phyloP scores from a whole-genome alignment of 2,888 invertebrate genomes.

The Falcaria lacertinaria region DNA sequence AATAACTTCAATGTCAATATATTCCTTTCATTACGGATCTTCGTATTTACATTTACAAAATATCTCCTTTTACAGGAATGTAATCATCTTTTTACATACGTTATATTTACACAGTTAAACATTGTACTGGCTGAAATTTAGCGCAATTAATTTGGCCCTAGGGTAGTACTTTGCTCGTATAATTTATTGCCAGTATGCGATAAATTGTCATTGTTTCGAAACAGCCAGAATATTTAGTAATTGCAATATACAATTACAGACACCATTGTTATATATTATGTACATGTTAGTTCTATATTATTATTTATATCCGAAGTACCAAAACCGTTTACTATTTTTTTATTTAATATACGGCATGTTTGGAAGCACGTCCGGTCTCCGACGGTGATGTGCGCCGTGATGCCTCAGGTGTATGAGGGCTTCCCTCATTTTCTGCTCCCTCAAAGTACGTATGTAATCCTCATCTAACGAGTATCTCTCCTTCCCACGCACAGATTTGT shows the following conservation, averaged over 20 bases:
- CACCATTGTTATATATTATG: too few species aligned
- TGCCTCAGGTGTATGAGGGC: conserved; percentile 69
- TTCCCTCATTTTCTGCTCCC: conserved; percentile 67
- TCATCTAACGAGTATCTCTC: conserved; percentile 56
- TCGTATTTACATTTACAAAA: not conserved
- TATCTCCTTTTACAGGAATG: not conserved
- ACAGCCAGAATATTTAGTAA: too few species aligned
- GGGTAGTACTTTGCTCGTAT: too few species aligned
- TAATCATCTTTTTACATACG: conserved; percentile 56
- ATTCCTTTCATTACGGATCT: not conserved
- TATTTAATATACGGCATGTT: conserved; percentile 68
- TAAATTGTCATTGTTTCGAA: too few species aligned
- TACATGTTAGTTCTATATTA: too few species aligned
- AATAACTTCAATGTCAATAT: conserved; percentile 14
- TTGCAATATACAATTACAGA: too few species aligned
- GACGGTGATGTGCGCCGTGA: conserved; percentile 63
- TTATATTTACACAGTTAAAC: conserved; percentile 31
- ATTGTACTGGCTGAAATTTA: conserved; percentile 8
- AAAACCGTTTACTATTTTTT: conserved; percentile 19
- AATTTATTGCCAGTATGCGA: too few species aligned
- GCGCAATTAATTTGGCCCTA: conserved; percentile 10
- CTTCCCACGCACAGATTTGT: conserved; percentile 37
- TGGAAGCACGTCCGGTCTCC: conserved; percentile 56
- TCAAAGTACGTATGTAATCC: conserved; percentile 57
- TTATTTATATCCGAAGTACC: too few species aligned